Evolutionary conservation across 2,797 vertebrate genomes (phyloP), one percentile per base, ranked within the genome.

Genomic region (Hydrolagus colliei): DNA sequence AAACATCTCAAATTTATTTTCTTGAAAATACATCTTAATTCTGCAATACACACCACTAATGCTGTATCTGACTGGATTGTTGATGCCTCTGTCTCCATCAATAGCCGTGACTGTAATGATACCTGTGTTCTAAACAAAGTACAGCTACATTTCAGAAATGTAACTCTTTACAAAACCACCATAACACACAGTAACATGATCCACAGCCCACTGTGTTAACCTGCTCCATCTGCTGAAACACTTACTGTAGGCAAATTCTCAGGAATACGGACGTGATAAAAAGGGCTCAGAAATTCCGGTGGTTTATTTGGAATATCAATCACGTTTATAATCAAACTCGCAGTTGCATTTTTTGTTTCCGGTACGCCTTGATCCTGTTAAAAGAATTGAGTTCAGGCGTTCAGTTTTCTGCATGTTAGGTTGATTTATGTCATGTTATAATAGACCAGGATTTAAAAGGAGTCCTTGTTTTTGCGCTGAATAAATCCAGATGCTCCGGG

Each of bases 1-100:
- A 35, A 82, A 14, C 14, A 68, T 35, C 14, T 80, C 63, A 68
- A n/a, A 79, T 63, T 52, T 52, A 52, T 52, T 52, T 52, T 52
- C 41, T 6, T 52, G 41, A 52, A 52, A 52, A 52, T 52, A 52
- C 41, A 52, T 52, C 41, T 52, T 22, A 6, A 80, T 65, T 12
- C 61, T 41, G 32, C 7, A 71, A 20, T 71, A 84, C 79, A 2
- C 41, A 84, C 79, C 79, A 20, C 52, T 84, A 84, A 84, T 84
- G 65, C 32, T 84, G 16, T 84, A 84, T 9, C 16, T 71, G 32
- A 84, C 52, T 84, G 79, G 79, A 16, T 84, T 84, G 32, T 84
- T 84, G n/a, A 84, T 84, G 41, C 79, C 79, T 71, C 65, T 68
- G 32, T 84, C 79, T 84, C 79, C 79, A 52, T 84, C 79, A 84